Percentiles rank a stretch among this genome's conserved stretches.
Conservation (phyloP, 2,113 vertebrate species). For the Hassar affinis region DNA sequence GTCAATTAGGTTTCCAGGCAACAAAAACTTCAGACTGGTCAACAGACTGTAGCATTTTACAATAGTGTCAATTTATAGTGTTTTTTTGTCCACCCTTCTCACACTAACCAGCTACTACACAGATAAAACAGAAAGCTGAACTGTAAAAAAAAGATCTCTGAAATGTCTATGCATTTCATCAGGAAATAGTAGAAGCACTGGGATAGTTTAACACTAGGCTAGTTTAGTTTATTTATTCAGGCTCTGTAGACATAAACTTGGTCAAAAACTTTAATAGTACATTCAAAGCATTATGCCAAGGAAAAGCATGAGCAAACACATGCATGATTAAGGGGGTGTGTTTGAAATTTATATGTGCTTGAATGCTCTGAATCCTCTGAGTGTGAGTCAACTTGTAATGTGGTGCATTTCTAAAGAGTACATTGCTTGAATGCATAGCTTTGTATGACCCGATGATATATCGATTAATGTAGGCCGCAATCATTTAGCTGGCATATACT, state of each 20-base stretch:
- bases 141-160: background rate
- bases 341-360: background rate
- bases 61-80: no score
- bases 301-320: background rate
- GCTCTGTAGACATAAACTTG: background rate
- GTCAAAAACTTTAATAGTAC: background rate
- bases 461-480: background rate
- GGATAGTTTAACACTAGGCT: background rate
- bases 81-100: no score
- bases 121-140: background rate
- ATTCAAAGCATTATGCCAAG: background rate
- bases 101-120: background rate
- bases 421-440: background rate
- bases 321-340: background rate
- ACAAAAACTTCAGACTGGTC: background rate
- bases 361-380: background rate
- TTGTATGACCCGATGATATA: background rate
- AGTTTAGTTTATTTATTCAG: slow-evolving; percentile 11
- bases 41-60: background rate
- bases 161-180: background rate
- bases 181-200: background rate
- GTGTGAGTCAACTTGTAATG: background rate
- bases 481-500: background rate
- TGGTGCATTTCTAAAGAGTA: background rate
- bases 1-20: background rate